Base-by-base conservation (phyloP, 2,797 vertebrate genomes). In the Ciconia nigra region DNA sequence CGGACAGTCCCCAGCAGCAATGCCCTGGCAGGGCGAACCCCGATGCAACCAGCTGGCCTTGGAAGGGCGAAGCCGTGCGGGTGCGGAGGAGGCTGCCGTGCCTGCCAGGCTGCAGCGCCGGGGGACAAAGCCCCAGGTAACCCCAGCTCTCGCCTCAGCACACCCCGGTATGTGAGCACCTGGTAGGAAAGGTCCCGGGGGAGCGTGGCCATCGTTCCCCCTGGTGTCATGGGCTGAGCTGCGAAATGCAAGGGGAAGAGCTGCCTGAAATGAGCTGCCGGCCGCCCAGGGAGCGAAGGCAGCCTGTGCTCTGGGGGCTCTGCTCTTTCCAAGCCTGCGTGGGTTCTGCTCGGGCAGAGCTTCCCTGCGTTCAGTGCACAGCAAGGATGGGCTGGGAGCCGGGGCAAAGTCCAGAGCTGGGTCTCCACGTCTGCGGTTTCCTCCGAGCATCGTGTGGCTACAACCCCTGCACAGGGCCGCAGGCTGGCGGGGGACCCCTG, bases 1-100 rank as follows among this genome's bases (percentile, higher is more conserved):
- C 3, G 2, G 21, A 31, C 24, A n/a, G n/a, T 37, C 5, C 11
- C 20, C 25, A 72, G 58, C 37, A 51, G 31, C 1, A 2, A 58
- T 29, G 49, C 19, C 31, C 37, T 1, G 2, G 29, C 49, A 41
- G 49, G 37, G 18, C 1, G 3, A 61, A 25, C 29, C 20, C 70
- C 25, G 4, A 17, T 3, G 11, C 52, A 15, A 3, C 29, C 70
- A 28, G 15, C 22, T 16, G 44, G 35, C 21, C 42, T 29, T 21
- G 0, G 1, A 41, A 20, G 31, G 24, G 22, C 6, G 2, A 67
- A 67, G 46, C 22, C 2, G 1, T 10, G 70, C 3, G 3, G 46
- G 77, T 29, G 26, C 2, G 0, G 47, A 61, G 46, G 44, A 55
- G 28, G 46, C 44, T 57, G 66, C 44, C 5, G 5, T 16, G 52